phyloP scores from a whole-genome alignment of 2,797 vertebrate genomes.

The Champsocephalus esox region DNA sequence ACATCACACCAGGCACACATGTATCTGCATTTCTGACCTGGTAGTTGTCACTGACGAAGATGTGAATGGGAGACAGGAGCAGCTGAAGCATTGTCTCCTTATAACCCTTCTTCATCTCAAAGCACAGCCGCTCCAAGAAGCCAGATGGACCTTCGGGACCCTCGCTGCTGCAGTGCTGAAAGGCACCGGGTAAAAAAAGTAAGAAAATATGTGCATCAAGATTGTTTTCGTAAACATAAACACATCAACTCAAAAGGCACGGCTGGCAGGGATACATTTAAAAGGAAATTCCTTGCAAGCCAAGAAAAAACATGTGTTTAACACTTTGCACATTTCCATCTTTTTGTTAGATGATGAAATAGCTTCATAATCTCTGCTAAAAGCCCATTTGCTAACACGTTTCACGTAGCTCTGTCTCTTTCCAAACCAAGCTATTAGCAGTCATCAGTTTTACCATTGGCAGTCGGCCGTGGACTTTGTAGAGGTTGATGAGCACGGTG shows the following conservation, averaged over 20 bases:
- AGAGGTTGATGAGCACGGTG: conserved; percentile 95
- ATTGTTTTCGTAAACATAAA: conserved; percentile 26
- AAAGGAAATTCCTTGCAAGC: neutral
- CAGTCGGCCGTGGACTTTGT: conserved; percentile 97
- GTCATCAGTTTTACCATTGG: conserved; percentile 88
- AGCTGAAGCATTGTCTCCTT: conserved; percentile 97
- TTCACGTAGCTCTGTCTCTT: neutral
- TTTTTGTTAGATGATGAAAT: conserved; percentile 13
- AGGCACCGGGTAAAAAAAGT: neutral
- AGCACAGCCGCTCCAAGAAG: conserved; percentile 95
- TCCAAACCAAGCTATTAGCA: conserved; percentile 1
- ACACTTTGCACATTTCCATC: neutral
- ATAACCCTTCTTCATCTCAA: conserved; percentile 99
- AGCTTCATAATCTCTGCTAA: conserved; percentile 4
- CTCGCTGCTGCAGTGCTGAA: conserved; percentile 93
- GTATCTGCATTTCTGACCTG: conserved; percentile 85
- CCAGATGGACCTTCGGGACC: conserved; percentile 94
- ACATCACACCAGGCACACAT: neutral
- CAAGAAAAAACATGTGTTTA: neutral
- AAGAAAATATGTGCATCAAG: conserved; percentile 24
- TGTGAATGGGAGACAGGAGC: conserved; percentile 93
- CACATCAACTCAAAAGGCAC: neutral
- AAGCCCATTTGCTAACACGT: neutral
- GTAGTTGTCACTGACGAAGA: conserved; percentile 95
- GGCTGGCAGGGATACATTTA: neutral